Evolutionary conservation across 2,797 vertebrate genomes (phyloP).

Genomic region (Vespertilio murinus): DNA sequence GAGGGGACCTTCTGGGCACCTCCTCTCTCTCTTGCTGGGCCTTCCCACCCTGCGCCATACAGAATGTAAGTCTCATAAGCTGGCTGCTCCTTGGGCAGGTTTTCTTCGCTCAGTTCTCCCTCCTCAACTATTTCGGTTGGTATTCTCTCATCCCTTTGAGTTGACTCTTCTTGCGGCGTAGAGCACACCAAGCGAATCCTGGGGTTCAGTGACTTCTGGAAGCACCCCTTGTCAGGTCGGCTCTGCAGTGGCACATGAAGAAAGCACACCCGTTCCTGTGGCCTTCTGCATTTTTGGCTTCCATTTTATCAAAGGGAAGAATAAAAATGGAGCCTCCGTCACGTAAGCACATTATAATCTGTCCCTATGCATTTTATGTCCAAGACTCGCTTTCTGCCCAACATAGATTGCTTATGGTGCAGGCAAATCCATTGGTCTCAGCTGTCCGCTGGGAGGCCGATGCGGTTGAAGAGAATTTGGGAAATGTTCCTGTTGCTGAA

Average conservation of each 20-base stretch:
- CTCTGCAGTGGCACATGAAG: not conserved
- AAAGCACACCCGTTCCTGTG: not conserved
- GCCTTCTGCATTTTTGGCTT: not conserved
- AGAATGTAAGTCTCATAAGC: slow-evolving; percentile 8
- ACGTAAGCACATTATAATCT: not conserved
- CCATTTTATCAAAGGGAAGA: not conserved
- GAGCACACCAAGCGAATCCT: not conserved
- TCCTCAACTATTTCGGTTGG: not conserved
- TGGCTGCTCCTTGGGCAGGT: not conserved
- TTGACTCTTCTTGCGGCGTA: not conserved
- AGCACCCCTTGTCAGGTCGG: fast-evolving
- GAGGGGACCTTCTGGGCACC: slow-evolving; percentile 49
- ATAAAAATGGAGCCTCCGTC: not conserved
- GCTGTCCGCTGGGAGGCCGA: slow-evolving; percentile 72
- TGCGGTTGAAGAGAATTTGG: slow-evolving; percentile 51
- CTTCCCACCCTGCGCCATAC: slow-evolving; percentile 59
- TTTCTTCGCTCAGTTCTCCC: not conserved
- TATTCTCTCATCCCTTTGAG: not conserved
- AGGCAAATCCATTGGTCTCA: slow-evolving; percentile 62
- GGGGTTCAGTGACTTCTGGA: not conserved
- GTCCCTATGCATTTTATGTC: slow-evolving; percentile 63
- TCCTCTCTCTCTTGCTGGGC: slow-evolving; percentile 58
- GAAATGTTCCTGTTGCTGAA: slow-evolving; percentile 71
- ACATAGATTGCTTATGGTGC: slow-evolving; percentile 73
- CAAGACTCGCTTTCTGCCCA: slow-evolving; percentile 60